Base-by-base conservation (phyloP, 2,888 invertebrate genomes). In the Lissocephala sabroskyi region DNA sequence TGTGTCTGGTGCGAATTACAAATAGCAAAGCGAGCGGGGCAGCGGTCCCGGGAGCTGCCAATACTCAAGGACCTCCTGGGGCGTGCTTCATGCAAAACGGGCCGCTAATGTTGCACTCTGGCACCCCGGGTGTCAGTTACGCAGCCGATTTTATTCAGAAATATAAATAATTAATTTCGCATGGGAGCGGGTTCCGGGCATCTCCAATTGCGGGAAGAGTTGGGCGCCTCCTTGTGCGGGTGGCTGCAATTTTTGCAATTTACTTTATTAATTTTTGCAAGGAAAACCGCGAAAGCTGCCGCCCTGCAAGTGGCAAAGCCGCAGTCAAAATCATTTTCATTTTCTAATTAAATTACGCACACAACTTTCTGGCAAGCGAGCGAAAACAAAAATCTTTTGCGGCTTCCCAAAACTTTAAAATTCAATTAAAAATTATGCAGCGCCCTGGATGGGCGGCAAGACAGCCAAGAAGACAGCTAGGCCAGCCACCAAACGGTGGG, bases 1-100 rank as follows among this genome's bases (percentile, higher is more conserved):
- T 81, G 80, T 81, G 82, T 81, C 80, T 81, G 82, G 79, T 62
- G 71, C 67, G 80, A 81, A 81, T 81, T 82, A 79, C 79, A 81
- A 35, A 35, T 17, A 35, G 35, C 35, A 35, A 16, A 35, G n/a
- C n/a, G n/a, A n/a, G n/a, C n/a, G n/a, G n/a, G n/a, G n/a, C n/a
- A n/a, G n/a, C n/a, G n/a, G n/a, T n/a, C n/a, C n/a, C n/a, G n/a
- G n/a, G n/a, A n/a, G n/a, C n/a, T n/a, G n/a, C n/a, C n/a, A 32
- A 32, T 32, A 32, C 30, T 13, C 30, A 10, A n/a, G n/a, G n/a
- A n/a, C n/a, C n/a, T n/a, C n/a, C n/a, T 49, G 62, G 59, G 62
- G 71, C 44, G 66, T 44, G 59, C 59, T 53, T 70, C 46, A 52
- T 52, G 63, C 60, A 70, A 77, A 74, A 74, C 62, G n/a, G 62